Evolutionary conservation across 2,113 vertebrate genomes (phyloP).

Genomic region (Choloepus hoffmanni): DNA sequence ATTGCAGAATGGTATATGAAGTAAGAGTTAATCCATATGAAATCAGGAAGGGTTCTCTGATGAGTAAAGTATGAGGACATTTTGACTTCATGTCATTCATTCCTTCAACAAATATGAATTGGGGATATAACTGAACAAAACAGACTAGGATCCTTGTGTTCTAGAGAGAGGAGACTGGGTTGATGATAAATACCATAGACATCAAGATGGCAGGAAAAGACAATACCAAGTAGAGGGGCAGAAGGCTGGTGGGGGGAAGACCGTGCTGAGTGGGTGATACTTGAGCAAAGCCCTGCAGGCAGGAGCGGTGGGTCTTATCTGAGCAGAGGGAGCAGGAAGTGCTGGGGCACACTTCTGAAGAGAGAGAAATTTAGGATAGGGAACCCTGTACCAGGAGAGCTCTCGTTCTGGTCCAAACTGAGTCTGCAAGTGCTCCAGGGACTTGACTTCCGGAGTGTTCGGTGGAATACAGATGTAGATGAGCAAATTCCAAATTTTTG

Average conservation of each 20-base stretch:
- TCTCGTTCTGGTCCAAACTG: no score
- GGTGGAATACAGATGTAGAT: background rate
- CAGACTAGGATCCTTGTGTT: background rate
- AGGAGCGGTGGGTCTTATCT: background rate
- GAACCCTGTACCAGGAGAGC: background rate
- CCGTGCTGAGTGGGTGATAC: background rate
- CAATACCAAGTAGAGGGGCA: fast-evolving
- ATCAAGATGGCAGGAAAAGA: background rate
- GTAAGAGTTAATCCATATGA: background rate
- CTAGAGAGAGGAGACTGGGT: background rate
- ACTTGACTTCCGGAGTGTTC: background rate
- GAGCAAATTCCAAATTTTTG: background rate
- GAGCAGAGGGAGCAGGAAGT: background rate
- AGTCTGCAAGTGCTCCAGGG: background rate
- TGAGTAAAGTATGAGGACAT: background rate
- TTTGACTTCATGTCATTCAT: background rate
- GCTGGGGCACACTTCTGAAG: background rate
- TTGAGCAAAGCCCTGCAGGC: background rate
- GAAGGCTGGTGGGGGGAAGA: background rate
- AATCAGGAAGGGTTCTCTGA: background rate
- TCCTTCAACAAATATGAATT: background rate
- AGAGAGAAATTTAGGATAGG: no score
- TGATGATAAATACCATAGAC: fast-evolving
- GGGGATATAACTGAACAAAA: background rate
- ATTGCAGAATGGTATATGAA: background rate